These are phyloP conservation scores for Salvator merianae DNA, from an alignment of 2,113 vertebrate species.

Conservation along the genomic window DNA sequence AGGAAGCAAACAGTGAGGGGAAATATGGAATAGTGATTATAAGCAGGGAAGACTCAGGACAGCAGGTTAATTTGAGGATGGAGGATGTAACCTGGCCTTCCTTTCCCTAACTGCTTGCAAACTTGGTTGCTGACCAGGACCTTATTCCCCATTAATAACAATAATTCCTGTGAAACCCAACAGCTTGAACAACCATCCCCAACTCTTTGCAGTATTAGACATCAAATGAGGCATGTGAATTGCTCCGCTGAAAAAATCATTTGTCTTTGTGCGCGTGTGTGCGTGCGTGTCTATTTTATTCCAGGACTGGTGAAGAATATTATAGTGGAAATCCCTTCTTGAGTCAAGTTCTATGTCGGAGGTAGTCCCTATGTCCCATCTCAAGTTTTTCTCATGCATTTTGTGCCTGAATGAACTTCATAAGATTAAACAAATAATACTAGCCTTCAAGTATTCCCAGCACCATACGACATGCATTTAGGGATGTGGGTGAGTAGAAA, in stretches of 20 bases:
- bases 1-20: background rate
- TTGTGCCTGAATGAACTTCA: constrained; percentile 7
- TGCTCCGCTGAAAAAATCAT: constrained; percentile 8
- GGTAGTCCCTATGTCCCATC: background rate
- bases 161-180: constrained; percentile 24
- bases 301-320: constrained; percentile 19
- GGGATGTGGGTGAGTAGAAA: constrained; percentile 10
- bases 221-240: constrained; percentile 13
- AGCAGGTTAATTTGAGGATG: background rate
- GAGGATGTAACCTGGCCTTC: background rate
- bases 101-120: background rate
- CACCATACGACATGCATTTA: constrained; percentile 8
- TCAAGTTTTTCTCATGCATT: constrained; percentile 26
- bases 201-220: constrained; percentile 37
- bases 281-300: background rate
- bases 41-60: background rate
- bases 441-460: background rate
- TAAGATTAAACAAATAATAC: background rate
- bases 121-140: background rate
- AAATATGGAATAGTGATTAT: background rate
- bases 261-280: background rate
- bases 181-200: constrained; percentile 9
- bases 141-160: background rate
- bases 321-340: background rate
- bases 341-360: constrained; percentile 19